Base-by-base conservation (phyloP, 2,888 invertebrate genomes). In the Diplazon laetatorius region DNA sequence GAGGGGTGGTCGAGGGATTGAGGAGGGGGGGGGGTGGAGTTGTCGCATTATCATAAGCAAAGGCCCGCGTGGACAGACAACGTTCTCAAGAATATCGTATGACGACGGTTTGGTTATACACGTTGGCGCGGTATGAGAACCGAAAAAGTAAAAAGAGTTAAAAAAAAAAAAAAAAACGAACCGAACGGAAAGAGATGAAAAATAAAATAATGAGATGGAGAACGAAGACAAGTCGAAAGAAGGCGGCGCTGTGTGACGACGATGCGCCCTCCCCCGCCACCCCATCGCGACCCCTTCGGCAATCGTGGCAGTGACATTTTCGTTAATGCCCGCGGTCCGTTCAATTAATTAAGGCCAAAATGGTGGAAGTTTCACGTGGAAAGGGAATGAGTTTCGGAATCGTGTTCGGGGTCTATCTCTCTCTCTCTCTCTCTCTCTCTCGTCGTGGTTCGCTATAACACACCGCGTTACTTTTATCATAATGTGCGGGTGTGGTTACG, bases 301-400 rank as follows among this genome's bases (percentile, higher is more conserved):
- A 14, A 35, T 35, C 72, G 39, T 78, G 72, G 79, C 79, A 79
- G 79, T 79, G 79, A 79, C 79, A 79, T 79, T 79, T 79, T 79
- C 79, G 79, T 79, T 79, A 79, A 79, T 79, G 79, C 72, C 72
- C n/a, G 30, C 72, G 39, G 71, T 75, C 82, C 81, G 81, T 79
- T 79, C 83, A 83, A 85, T 84, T 86, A 86, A 86, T 86, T 85
- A 84, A 81, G 80, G 76, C 75, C 80, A 82, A 84, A 82, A 84
- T 82, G 85, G 80, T 78, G 82, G 81, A 68, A 69, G 57, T 48
- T 42, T n/a, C n/a, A n/a, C 14, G 39, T 16, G 39, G 68, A 55
- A 59, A n/a, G n/a, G n/a, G 39, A 35, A 16, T 57, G n/a, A n/a
- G 25, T 46, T 39, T 12, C 62, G 37, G 46, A 66, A 44, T 48